These are phyloP conservation scores for Poeciliopsis gracilis DNA, from an alignment of 2,797 vertebrate species.

Conservation along the genomic window DNA sequence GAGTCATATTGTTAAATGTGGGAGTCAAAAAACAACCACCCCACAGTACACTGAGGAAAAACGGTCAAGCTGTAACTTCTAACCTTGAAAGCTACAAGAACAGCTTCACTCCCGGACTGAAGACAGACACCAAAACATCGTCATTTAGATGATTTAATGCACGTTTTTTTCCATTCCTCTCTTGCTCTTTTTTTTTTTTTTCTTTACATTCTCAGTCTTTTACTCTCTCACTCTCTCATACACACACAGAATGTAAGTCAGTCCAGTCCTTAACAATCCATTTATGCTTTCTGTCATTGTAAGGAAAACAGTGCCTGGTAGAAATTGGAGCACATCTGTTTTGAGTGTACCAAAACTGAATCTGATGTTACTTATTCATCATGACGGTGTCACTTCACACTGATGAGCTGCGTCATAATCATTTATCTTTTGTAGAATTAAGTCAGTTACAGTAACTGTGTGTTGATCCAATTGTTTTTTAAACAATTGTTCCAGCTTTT, in stretches of 20 bases:
- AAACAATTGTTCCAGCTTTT: constrained; percentile 7
- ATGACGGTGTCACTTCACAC: constrained; percentile 64
- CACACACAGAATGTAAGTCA: constrained; percentile 27
- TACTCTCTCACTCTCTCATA: neutral
- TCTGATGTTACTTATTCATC: constrained; percentile 67
- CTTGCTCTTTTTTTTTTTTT: constrained; percentile 2
- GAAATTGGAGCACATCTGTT: constrained; percentile 79
- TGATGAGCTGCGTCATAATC: constrained; percentile 35
- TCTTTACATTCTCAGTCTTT: constrained; percentile 20
- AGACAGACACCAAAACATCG: constrained; percentile 42
- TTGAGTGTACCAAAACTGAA: constrained; percentile 73
- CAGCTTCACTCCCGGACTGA: constrained; percentile 28
- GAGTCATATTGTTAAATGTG: constrained; percentile 21
- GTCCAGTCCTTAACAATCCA: constrained; percentile 49
- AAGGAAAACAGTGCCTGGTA: constrained; percentile 66
- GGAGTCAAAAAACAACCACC: constrained; percentile 20
- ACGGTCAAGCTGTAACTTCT: constrained; percentile 29
- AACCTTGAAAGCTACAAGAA: constrained; percentile 44
- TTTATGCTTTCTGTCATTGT: constrained; percentile 50
- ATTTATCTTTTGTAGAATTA: neutral
- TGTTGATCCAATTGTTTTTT: constrained; percentile 17
- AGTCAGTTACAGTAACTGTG: constrained; percentile 3
- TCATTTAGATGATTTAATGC: constrained; percentile 42
- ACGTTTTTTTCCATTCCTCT: constrained; percentile 9
- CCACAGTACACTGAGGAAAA: constrained; percentile 15